Conservation (phyloP, 64 coral and sea anemone species). For the Cladopsammia gracilis region DNA sequence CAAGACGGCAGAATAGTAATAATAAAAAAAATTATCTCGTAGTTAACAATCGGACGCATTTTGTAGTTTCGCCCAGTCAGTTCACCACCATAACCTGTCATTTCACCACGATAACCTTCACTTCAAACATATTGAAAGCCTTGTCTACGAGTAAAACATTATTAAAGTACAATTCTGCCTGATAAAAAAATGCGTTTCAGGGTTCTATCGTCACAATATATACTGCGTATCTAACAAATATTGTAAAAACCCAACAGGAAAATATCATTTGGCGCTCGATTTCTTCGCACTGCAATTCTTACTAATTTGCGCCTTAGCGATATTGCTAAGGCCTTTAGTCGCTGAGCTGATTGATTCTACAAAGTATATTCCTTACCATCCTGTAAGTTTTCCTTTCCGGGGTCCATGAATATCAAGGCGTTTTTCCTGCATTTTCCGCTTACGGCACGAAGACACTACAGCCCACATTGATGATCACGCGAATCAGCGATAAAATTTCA, state of each 20-base stretch:
- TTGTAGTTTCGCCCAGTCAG: neutral
- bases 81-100: neutral
- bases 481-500: neutral
- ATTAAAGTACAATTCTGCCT: neutral
- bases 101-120: neutral
- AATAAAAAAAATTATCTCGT: neutral
- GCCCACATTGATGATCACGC: conserved; percentile 10
- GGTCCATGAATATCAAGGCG: neutral
- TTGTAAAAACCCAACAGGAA: neutral
- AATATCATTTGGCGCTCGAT: neutral
- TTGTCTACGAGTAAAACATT: neutral
- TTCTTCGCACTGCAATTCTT: no score
- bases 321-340: neutral
- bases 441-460: neutral
- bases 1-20: neutral
- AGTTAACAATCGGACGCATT: neutral
- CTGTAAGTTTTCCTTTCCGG: neutral
- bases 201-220: neutral
- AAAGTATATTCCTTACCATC: conserved; percentile 14
- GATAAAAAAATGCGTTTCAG: neutral
- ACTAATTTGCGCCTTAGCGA: neutral
- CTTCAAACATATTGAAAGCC: neutral
- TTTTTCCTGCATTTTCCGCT: conserved; percentile 14
- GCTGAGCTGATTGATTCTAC: neutral
- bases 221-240: neutral